A percentile compares a stretch with the other conserved stretches of the same genome.
Evolutionary conservation across 2,888 invertebrate genomes (phyloP).

Genomic region (Chydorus sphaericus): DNA sequence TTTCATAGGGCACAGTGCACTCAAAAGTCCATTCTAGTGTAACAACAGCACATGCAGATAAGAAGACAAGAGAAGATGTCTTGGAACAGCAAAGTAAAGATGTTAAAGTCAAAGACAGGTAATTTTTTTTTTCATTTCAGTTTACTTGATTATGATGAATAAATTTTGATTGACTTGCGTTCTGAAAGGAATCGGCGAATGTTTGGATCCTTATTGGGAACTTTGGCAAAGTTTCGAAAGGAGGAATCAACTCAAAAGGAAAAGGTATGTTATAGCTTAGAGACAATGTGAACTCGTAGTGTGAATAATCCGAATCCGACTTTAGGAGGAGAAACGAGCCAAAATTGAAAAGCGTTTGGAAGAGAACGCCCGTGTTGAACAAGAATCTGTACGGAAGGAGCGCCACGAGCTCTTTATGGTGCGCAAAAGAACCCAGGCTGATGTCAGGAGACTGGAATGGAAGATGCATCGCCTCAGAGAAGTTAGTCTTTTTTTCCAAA

Average conservation of each 20-base stretch:
- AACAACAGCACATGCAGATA: constrained; percentile 57
- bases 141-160: background rate
- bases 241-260: constrained; percentile 81
- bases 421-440: constrained; percentile 70
- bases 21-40: constrained; percentile 62
- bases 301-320: background rate
- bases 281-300: background rate
- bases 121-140: constrained; percentile 6
- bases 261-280: constrained; percentile 38
- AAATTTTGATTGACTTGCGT: background rate
- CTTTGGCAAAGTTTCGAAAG: constrained; percentile 85
- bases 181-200: constrained; percentile 72
- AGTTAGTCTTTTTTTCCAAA: constrained; percentile 34
- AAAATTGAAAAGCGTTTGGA: constrained; percentile 88
- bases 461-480: constrained; percentile 78
- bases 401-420: constrained; percentile 70
- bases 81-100: constrained; percentile 68
- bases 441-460: constrained; percentile 73
- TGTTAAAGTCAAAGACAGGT: constrained; percentile 46
- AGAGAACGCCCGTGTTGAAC: constrained; percentile 72
- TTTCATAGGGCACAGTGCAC: constrained; percentile 41
- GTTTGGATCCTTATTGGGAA: constrained; percentile 89
- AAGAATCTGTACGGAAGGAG: constrained; percentile 67
- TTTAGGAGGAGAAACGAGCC: constrained; percentile 61
- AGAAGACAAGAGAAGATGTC: constrained; percentile 72